Conservation (phyloP, 1,140 invertebrate genomes). For the Zaprionus davidi region DNA sequence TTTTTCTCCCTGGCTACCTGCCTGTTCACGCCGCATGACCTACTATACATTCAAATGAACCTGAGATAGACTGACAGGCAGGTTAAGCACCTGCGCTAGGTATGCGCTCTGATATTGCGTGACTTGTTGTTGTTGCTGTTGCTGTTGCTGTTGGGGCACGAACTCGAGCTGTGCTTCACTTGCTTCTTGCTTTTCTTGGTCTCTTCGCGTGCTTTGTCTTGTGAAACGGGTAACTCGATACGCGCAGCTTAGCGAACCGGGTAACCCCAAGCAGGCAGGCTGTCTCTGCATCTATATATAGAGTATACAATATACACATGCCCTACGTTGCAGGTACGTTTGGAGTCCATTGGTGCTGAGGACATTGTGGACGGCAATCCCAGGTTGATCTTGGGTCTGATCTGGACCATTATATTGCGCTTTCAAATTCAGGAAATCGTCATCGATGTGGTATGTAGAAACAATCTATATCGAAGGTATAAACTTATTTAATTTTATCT, state of each 20-base stretch:
- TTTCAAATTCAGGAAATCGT: constrained; percentile 99
- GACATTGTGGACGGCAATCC: constrained; percentile 99
- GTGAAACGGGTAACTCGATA: constrained; percentile 65
- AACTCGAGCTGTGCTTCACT: constrained; percentile 31
- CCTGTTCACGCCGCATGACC: constrained; percentile 68
- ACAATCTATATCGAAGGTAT: neutral
- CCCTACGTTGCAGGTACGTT: constrained; percentile 57
- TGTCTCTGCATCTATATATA: neutral
- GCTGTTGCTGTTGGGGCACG: neutral
- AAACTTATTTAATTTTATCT: neutral
- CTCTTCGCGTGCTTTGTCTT: constrained; percentile 22
- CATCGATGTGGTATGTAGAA: constrained; percentile 94
- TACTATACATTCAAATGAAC: constrained; percentile 70
- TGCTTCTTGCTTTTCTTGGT: constrained; percentile 26
- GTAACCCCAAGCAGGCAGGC: neutral
- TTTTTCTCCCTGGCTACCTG: constrained; percentile 46
- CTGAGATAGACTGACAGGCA: constrained; percentile 21
- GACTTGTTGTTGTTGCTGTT: constrained; percentile 39
- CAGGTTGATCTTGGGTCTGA: constrained; percentile 97
- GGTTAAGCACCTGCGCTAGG: constrained; percentile 66
- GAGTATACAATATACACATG: neutral
- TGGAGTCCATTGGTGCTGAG: constrained; percentile 98
- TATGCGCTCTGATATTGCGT: constrained; percentile 76
- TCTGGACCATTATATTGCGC: constrained; percentile 99
- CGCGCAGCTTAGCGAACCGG: constrained; percentile 55